Percentiles rank a stretch among this genome's conserved stretches.
Conservation (phyloP, 2,113 vertebrate species). For the Australoheros scitulus region DNA sequence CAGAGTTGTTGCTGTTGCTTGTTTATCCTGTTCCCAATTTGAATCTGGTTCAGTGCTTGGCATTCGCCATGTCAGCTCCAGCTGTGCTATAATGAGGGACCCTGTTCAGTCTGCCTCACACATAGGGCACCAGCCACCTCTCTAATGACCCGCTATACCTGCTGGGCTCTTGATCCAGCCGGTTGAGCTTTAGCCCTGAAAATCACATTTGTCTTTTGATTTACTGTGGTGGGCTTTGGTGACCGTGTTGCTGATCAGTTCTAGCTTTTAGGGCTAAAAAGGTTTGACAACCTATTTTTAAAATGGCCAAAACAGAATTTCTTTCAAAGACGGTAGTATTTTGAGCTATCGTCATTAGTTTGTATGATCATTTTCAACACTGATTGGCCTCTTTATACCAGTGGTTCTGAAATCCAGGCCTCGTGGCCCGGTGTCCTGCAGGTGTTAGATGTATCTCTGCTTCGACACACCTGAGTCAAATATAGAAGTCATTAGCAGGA, state of each 20-base stretch:
- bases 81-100: slow-evolving; percentile 64
- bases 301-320: background rate
- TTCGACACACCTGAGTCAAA: too few species aligned
- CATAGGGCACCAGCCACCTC: slow-evolving; percentile 4
- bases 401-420: too few species aligned
- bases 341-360: background rate
- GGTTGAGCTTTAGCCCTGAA: background rate
- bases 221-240: background rate
- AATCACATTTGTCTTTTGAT: background rate
- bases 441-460: too few species aligned
- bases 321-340: background rate
- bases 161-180: slow-evolving; percentile 4
- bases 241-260: background rate
- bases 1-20: slow-evolving; percentile 36
- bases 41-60: slow-evolving; percentile 38
- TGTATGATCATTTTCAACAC: background rate
- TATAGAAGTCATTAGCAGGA: too few species aligned
- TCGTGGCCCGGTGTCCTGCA: too few species aligned
- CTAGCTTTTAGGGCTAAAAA: background rate
- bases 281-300: background rate
- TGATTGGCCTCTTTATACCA: background rate
- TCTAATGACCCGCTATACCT: slow-evolving; percentile 28
- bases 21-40: slow-evolving; percentile 46
- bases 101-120: slow-evolving; percentile 18
- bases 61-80: slow-evolving; percentile 48